These are phyloP conservation scores for Allacma fusca DNA, from an alignment of 2,888 invertebrate species.

Conservation along the genomic window DNA sequence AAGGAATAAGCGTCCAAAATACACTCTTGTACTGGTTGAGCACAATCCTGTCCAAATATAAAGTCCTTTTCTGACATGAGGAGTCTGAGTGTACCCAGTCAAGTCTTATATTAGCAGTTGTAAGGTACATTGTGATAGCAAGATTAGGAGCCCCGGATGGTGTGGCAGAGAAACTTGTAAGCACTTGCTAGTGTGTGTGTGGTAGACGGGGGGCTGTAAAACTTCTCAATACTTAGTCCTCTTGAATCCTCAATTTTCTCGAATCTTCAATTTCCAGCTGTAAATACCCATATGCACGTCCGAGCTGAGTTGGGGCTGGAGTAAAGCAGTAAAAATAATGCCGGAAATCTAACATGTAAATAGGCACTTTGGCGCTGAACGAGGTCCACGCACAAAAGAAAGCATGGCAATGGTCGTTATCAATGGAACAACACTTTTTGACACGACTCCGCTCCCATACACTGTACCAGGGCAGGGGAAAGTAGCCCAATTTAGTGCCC, in stretches of 20 bases:
- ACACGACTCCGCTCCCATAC: too few relatives aligned
- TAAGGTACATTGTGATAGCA: not conserved
- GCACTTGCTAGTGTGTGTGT: too few relatives aligned
- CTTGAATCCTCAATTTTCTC: not conserved
- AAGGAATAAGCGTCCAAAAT: not conserved
- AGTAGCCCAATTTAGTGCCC: too few relatives aligned
- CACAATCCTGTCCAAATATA: constrained; percentile 1
- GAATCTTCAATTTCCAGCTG: not conserved
- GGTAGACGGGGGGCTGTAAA: too few relatives aligned
- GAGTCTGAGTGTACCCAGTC: not conserved
- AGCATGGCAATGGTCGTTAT: too few relatives aligned
- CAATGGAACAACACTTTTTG: too few relatives aligned
- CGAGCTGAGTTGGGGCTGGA: too few relatives aligned
- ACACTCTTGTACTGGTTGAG: not conserved
- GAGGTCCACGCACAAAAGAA: too few relatives aligned
- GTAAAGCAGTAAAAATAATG: too few relatives aligned
- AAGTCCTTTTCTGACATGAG: not conserved
- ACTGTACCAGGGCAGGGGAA: too few relatives aligned
- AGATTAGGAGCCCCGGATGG: not conserved
- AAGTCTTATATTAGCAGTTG: not conserved
- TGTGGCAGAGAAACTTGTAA: not conserved
- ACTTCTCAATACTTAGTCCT: not conserved
- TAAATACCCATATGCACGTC: not conserved
- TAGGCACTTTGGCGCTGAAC: too few relatives aligned
- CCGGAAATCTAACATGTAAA: too few relatives aligned